Evolutionary conservation across 2,113 vertebrate species (phyloP), one percentile per base, ranked within the genome.

Genomic region (Taurulus bubalis): DNA sequence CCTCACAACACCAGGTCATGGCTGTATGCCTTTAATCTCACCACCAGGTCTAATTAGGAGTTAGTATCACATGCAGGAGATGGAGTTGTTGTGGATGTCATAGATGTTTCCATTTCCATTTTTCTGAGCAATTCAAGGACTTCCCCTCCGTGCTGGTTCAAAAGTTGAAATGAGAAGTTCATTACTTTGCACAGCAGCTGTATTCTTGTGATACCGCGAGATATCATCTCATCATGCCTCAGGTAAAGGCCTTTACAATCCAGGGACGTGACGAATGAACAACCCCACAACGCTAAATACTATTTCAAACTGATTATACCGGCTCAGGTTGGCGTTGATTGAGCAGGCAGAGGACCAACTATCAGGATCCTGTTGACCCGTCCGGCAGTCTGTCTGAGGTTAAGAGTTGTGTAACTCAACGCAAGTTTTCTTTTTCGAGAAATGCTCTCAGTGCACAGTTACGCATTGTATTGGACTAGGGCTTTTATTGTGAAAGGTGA

Each of bases 1-100:
- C 3, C 24, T 38, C 15, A 56, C 18, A 28, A 71, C 22, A 40
- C 26, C 66, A 14, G 53, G 30, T 26, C 12, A 20, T 60, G 49
- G 60, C 60, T 55, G 49, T 20, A 62, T 11, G 38, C 22, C n/a
- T 78, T 12, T 24, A 77, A 77, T 51, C 3, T 36, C 42, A 34
- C 30, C 30, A 36, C 12, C n/a, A n/a, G 45, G 11, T 40, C 42
- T 34, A 63, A 63, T 24, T 51, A 24, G 59, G 34, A 2, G 10
- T 38, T 26, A 1, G 5, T n/a, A 32, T 60, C 24, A 45, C 56
- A n/a, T 51, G 66, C 68, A 56, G 51, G 51, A 56, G 51, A 56
- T 16, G 32, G 2, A 20, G 28, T 26, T 62, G 22, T 36, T 8
- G 36, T 63, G 8, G 15, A 55, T 38, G n/a, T 71, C 32, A 16